Evolutionary conservation across 2,113 vertebrate species (phyloP).

Genomic region (Ochotona curzoniae): DNA sequence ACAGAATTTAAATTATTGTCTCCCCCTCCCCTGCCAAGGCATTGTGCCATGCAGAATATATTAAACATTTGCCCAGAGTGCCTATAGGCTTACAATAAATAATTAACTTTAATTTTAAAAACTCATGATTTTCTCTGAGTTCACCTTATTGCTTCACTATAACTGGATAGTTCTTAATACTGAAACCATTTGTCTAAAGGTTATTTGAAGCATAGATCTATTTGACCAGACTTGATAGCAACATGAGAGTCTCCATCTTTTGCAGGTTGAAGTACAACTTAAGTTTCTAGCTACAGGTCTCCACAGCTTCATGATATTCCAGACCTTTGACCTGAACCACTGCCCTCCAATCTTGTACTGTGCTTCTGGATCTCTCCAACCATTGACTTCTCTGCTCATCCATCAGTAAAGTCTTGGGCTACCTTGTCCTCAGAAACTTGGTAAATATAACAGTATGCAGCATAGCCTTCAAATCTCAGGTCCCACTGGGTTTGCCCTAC

Average conservation of each 20-base stretch:
- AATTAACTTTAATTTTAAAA: background rate
- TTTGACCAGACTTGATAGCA: background rate
- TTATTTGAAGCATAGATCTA: background rate
- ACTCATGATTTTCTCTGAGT: background rate
- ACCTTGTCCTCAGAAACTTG: background rate
- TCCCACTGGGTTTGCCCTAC: background rate
- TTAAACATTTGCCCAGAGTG: background rate
- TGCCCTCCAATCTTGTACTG: background rate
- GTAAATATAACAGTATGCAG: background rate
- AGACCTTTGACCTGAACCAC: background rate
- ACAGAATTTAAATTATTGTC: background rate
- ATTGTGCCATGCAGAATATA: background rate
- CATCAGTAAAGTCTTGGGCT: background rate
- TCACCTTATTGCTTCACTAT: background rate
- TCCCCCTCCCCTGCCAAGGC: background rate
- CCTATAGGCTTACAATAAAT: background rate
- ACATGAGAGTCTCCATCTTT: background rate
- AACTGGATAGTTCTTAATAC: background rate
- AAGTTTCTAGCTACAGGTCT: background rate
- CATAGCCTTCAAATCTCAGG: background rate
- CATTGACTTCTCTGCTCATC: background rate
- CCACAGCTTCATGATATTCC: background rate
- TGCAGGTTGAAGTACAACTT: background rate
- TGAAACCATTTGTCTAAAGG: background rate
- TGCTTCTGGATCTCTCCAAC: background rate